These are phyloP conservation scores for Ceyx margarethae DNA, from an alignment of 2,113 vertebrate genomes.

Conservation along the genomic window DNA sequence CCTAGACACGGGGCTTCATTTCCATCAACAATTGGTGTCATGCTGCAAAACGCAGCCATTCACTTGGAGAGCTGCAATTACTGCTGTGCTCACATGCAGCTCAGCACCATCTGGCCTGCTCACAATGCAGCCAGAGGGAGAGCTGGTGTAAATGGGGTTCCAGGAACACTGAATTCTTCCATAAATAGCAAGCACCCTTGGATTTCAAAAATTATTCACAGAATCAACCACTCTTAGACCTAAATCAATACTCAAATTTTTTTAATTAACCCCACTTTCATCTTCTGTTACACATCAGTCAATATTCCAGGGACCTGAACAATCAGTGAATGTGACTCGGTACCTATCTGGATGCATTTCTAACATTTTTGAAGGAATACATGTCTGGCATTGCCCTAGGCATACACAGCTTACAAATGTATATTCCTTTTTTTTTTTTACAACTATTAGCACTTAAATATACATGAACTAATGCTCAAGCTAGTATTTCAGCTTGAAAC, in stretches of 20 bases:
- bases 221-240: constrained; percentile 31
- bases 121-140: constrained; percentile 45
- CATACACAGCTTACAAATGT: not conserved
- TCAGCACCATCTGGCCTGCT: constrained; percentile 57
- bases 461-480: not conserved
- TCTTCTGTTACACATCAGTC: not conserved
- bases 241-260: constrained; percentile 31
- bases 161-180: constrained; percentile 46
- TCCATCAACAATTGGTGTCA: constrained; percentile 61
- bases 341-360: not conserved
- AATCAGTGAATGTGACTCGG: not conserved
- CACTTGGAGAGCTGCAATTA: constrained; percentile 52
- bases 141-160: constrained; percentile 31
- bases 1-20: constrained; percentile 55
- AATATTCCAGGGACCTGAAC: constrained; percentile 39
- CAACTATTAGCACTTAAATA: constrained; percentile 28
- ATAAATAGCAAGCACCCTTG: constrained; percentile 46
- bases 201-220: constrained; percentile 41
- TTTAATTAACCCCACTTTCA: constrained; percentile 20
- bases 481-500: not conserved
- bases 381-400: not conserved
- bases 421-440: not conserved
- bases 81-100: constrained; percentile 58
- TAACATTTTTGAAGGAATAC: not conserved
- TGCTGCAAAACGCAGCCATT: constrained; percentile 64